phyloP scores from a whole-genome alignment of 2,888 invertebrate species.

The Endotricha flammealis region DNA sequence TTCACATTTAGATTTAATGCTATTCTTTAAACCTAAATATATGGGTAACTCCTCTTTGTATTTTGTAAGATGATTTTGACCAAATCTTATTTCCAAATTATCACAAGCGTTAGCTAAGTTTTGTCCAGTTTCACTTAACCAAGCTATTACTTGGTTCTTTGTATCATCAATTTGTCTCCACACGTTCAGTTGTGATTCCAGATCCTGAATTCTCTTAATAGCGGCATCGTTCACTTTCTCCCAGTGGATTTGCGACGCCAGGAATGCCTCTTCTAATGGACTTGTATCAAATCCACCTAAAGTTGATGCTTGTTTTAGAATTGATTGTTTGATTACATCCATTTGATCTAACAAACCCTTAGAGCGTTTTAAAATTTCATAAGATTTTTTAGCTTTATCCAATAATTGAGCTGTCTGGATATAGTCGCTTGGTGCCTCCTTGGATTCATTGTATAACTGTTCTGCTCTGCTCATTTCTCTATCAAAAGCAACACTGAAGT shows the following conservation, averaged over 20 bases:
- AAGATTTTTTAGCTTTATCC: conserved; percentile 86
- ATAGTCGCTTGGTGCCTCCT: conserved; percentile 84
- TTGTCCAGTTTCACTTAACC: conserved; percentile 90
- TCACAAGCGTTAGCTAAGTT: conserved; percentile 86
- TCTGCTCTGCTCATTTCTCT: conserved; percentile 84
- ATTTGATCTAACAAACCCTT: conserved; percentile 87
- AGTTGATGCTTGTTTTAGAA: conserved; percentile 83
- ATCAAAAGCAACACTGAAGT: conserved; percentile 83
- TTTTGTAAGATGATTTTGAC: conserved; percentile 86
- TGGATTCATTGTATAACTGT: conserved; percentile 80
- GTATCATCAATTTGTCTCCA: conserved; percentile 95
- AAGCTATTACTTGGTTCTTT: conserved; percentile 88
- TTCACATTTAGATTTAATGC: conserved; percentile 86
- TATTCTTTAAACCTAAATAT: conserved; percentile 85
- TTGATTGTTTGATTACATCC: conserved; percentile 84
- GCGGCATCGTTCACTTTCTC: conserved; percentile 84
- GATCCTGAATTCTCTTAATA: conserved; percentile 85
- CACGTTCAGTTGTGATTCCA: conserved; percentile 93
- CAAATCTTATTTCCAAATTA: conserved; percentile 89
- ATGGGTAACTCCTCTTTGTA: conserved; percentile 92
- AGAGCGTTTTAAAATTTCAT: conserved; percentile 85
- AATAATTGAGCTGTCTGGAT: conserved; percentile 83
- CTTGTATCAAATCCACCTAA: conserved; percentile 81
- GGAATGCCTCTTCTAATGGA: conserved; percentile 79
- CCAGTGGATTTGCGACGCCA: conserved; percentile 82